A percentile compares a stretch with the other conserved stretches of the same genome.
Conservation (phyloP, 1,140 invertebrate genomes). For the Rhynchophorus ferrugineus region DNA sequence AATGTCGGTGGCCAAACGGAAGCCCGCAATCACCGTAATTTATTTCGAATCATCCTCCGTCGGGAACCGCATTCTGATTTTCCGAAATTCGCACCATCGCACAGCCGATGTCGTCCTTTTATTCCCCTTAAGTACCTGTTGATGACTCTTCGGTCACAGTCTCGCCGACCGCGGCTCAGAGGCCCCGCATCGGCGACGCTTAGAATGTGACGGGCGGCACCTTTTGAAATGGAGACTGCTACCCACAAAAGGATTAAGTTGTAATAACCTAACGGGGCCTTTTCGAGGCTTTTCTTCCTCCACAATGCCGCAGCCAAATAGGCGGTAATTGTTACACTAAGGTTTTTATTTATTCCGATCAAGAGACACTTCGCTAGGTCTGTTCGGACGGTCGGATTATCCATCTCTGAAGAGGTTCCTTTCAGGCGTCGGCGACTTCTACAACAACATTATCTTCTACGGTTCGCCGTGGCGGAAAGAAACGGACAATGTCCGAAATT, state of each 20-base stretch:
- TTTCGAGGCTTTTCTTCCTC: not conserved
- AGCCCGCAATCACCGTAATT: too few species aligned
- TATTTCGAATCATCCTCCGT: too few species aligned
- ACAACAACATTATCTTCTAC: too few species aligned
- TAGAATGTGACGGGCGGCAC: not conserved
- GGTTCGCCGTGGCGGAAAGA: too few species aligned
- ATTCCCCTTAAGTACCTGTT: not conserved
- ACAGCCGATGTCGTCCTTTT: too few species aligned
- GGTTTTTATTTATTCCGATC: not conserved
- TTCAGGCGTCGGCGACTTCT: too few species aligned
- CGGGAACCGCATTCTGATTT: too few species aligned
- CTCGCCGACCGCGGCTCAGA: not conserved
- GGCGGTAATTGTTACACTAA: constrained; percentile 1
- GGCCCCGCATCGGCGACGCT: not conserved
- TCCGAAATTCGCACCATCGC: too few species aligned
- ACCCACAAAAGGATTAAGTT: constrained; percentile 2
- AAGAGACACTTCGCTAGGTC: not conserved
- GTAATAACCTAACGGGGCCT: not conserved
- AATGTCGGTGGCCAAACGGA: too few species aligned
- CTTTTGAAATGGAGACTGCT: constrained; percentile 2
- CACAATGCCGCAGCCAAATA: not conserved
- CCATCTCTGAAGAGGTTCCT: not conserved
- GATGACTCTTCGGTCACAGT: not conserved
- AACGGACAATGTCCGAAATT: too few species aligned
- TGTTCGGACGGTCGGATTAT: not conserved